phyloP scores from a whole-genome alignment of 1,140 invertebrate genomes.

The Pseudobourletiella spinata region DNA sequence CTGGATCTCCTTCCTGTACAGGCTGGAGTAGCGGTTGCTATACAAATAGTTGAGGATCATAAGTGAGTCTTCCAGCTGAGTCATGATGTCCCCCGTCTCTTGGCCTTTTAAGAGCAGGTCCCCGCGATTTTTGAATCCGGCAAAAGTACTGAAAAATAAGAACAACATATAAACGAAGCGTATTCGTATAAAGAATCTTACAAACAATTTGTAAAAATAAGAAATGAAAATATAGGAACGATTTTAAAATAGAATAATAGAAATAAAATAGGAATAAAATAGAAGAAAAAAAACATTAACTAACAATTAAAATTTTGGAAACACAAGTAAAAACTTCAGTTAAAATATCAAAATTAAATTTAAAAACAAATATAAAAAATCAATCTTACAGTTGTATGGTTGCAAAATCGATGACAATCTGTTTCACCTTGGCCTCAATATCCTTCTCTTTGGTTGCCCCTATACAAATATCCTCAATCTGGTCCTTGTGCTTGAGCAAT shows the following conservation, averaged over 20 bases:
- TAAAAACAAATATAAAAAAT: too few species aligned
- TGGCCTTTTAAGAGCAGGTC: slow-evolving; percentile 69
- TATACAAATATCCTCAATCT: slow-evolving; percentile 70
- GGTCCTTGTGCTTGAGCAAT: slow-evolving; percentile 51
- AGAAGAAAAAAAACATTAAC: too few species aligned
- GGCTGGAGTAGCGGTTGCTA: slow-evolving; percentile 61
- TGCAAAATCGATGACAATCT: slow-evolving; percentile 72
- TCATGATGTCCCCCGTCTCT: slow-evolving; percentile 69
- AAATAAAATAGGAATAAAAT: too few species aligned
- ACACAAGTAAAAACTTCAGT: too few species aligned
- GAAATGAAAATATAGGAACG: too few species aligned
- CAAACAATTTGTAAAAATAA: too few species aligned
- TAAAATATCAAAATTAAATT: too few species aligned
- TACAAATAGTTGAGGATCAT: slow-evolving; percentile 55
- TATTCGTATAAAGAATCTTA: neutral
- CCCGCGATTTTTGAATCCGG: slow-evolving; percentile 72
- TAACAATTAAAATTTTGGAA: too few species aligned
- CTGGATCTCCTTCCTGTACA: slow-evolving; percentile 75
- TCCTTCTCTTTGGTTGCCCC: slow-evolving; percentile 82
- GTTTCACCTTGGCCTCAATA: slow-evolving; percentile 78
- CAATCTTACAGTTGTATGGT: slow-evolving; percentile 45
- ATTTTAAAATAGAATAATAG: too few species aligned
- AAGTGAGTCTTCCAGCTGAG: slow-evolving; percentile 70
- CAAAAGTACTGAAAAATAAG: slow-evolving; percentile 46
- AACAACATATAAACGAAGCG: neutral